Evolutionary conservation across 2,888 invertebrate species (phyloP).

Genomic region (Fabriciana adippe): DNA sequence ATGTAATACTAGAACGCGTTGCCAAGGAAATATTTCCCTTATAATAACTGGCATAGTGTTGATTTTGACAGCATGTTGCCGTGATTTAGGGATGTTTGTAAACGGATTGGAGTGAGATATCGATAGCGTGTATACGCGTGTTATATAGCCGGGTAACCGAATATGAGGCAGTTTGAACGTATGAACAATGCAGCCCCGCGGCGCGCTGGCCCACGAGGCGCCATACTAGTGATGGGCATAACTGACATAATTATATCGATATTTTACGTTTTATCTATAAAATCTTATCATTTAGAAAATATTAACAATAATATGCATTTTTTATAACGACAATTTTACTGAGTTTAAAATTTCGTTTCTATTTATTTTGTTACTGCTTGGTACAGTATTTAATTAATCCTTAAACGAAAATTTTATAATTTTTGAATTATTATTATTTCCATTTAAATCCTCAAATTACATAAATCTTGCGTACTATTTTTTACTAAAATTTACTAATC

Average conservation of each 20-base stretch:
- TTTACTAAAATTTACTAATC: too few relatives aligned
- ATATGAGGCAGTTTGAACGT: slow-evolving; percentile 78
- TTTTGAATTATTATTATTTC: too few relatives aligned
- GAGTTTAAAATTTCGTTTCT: too few relatives aligned
- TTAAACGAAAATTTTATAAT: too few relatives aligned
- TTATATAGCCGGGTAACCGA: slow-evolving; percentile 75
- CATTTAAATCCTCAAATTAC: too few relatives aligned
- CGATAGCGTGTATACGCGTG: slow-evolving; percentile 70
- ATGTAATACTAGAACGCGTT: slow-evolving; percentile 40
- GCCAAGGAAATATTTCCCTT: slow-evolving; percentile 44
- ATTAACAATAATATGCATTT: background rate
- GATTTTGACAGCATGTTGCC: slow-evolving; percentile 32
- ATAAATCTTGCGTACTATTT: too few relatives aligned
- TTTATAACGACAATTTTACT: too few relatives aligned
- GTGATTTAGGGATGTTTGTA: slow-evolving; percentile 52
- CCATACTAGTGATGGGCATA: slow-evolving; percentile 59
- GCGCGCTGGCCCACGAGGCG: slow-evolving; percentile 68
- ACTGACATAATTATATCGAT: background rate
- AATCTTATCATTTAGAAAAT: background rate
- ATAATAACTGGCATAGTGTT: slow-evolving; percentile 32
- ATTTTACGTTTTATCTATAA: slow-evolving; percentile 40
- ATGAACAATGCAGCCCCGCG: slow-evolving; percentile 75
- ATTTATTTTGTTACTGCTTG: too few relatives aligned
- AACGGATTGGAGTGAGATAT: slow-evolving; percentile 51
- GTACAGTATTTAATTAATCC: too few relatives aligned